Evolutionary conservation across 2,888 invertebrate genomes (phyloP).

Genomic region (Caenorhabditis macrosperma): DNA sequence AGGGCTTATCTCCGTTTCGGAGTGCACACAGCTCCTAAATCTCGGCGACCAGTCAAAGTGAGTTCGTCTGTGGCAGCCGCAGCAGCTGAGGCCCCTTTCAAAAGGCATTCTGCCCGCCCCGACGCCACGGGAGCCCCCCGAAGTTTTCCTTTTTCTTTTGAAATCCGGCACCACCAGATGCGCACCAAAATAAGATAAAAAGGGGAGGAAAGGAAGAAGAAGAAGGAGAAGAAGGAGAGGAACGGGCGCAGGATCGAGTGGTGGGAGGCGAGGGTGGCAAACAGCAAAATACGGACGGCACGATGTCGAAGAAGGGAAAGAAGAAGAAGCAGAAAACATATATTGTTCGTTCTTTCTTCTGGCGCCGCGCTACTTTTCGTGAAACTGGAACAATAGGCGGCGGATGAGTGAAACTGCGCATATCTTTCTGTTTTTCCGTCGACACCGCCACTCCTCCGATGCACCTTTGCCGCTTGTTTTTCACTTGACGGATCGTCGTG

Average conservation of each 20-base stretch:
- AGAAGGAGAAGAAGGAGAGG: conserved; percentile 20
- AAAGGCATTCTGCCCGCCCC: conserved; percentile 25
- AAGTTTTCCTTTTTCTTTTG: conserved; percentile 11
- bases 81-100: conserved; percentile 17
- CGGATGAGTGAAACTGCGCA: background rate
- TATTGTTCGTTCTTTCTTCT: conserved; percentile 38
- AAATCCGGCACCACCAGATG: background rate
- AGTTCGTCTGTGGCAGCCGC: conserved; percentile 19
- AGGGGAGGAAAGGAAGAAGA: background rate
- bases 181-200: conserved; percentile 35
- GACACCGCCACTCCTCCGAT: background rate
- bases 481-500: conserved; percentile 10
- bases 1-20: conserved; percentile 34
- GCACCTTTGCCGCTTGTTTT: conserved; percentile 20
- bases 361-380: conserved; percentile 7
- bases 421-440: too few relatives aligned
- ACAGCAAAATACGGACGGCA: conserved; percentile 45
- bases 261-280: conserved; percentile 56
- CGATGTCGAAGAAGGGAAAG: background rate
- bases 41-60: conserved; percentile 14
- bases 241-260: conserved; percentile 26
- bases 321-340: conserved; percentile 33
- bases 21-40: conserved; percentile 15
- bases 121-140: background rate
- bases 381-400: conserved; percentile 27